A percentile compares a stretch with the other conserved stretches of the same genome.
Conservation (phyloP, 2,113 vertebrate genomes). For the Syrrhaptes paradoxus region DNA sequence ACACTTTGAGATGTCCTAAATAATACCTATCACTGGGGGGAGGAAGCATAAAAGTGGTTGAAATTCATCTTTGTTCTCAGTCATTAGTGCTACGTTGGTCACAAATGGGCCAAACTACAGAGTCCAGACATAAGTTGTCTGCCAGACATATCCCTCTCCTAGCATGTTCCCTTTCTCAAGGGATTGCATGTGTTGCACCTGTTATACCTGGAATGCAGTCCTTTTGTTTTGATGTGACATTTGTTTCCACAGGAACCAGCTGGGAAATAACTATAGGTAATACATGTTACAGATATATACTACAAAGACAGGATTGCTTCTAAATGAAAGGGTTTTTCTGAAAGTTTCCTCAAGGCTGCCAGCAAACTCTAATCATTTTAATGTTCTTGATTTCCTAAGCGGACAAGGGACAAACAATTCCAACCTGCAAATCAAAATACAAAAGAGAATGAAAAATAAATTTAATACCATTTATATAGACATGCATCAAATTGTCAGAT, state of each 20-base stretch:
- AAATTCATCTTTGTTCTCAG: neutral
- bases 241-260: conserved; percentile 61
- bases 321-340: conserved; percentile 54
- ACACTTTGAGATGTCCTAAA: neutral
- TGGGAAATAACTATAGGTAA: conserved; percentile 58
- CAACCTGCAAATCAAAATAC: neutral
- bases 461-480: neutral
- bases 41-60: neutral
- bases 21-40: neutral
- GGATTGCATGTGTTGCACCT: neutral
- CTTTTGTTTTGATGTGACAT: conserved; percentile 3
- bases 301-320: conserved; percentile 28
- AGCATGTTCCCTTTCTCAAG: fast-evolving
- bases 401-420: conserved; percentile 2
- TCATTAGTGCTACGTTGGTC: neutral
- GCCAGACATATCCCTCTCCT: neutral
- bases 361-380: conserved; percentile 38
- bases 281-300: conserved; percentile 48
- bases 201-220: neutral
- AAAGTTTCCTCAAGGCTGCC: conserved; percentile 48
- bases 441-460: conserved; percentile 23
- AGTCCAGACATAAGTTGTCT: neutral
- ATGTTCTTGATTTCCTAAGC: conserved; percentile 11
- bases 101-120: neutral
- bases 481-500: neutral